Conservation (phyloP, 2,797 vertebrate species). For the Sandelia bainsii region DNA sequence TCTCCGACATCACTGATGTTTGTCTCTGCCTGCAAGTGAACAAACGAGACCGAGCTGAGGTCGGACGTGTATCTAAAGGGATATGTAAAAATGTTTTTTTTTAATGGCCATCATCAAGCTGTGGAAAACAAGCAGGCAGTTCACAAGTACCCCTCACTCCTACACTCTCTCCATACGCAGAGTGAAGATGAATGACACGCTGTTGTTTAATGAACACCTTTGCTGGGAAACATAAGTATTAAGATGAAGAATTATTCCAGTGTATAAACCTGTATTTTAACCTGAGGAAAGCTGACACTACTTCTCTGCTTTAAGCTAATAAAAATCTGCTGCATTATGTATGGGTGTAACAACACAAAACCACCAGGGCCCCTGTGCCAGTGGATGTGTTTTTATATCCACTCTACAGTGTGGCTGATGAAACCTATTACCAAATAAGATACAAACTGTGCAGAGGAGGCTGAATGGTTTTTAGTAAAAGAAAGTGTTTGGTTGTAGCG, state of each 20-base stretch:
- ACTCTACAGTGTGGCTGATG: background rate
- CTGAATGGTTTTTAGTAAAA: background rate
- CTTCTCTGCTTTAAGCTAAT: slow-evolving; percentile 19
- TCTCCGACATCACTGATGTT: slow-evolving; percentile 4
- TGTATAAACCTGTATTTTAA: slow-evolving; percentile 5
- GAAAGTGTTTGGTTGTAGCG: slow-evolving; percentile 33
- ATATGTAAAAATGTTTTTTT: slow-evolving; percentile 3
- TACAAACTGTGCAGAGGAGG: slow-evolving; percentile 2
- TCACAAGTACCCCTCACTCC: slow-evolving; percentile 43
- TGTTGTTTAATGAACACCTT: slow-evolving; percentile 50
- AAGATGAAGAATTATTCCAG: slow-evolving; percentile 30
- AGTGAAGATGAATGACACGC: slow-evolving; percentile 37
- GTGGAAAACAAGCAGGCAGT: slow-evolving; percentile 40
- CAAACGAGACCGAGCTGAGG: slow-evolving; percentile 22
- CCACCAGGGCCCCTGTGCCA: background rate
- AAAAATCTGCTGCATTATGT: slow-evolving; percentile 5
- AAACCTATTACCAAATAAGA: slow-evolving; percentile 41
- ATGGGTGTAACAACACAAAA: background rate
- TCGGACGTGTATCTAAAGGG: slow-evolving; percentile 35
- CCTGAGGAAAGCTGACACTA: slow-evolving; percentile 1
- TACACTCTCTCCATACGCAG: slow-evolving; percentile 29
- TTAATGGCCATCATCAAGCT: background rate
- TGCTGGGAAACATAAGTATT: slow-evolving; percentile 18
- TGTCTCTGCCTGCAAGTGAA: slow-evolving; percentile 19
- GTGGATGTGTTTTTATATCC: slow-evolving; percentile 11